These are phyloP conservation scores for Phalangium opilio DNA, from an alignment of 2,888 invertebrate species.

Conservation along the genomic window DNA sequence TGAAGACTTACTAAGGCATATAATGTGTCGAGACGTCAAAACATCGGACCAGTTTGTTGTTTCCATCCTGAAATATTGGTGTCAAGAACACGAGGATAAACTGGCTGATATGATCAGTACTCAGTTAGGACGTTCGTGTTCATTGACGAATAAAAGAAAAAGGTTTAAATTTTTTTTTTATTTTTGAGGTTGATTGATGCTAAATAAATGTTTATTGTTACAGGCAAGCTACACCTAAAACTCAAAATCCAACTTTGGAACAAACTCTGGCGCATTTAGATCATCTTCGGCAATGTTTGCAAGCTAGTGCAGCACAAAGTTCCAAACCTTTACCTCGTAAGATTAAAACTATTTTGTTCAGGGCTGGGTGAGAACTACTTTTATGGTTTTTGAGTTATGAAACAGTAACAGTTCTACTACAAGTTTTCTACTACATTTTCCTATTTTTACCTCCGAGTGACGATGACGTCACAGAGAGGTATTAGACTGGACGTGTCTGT, in stretches of 20 bases:
- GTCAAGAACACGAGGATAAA: conserved; percentile 28
- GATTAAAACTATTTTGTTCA: too few species aligned
- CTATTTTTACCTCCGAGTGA: too few species aligned
- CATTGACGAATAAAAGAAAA: conserved; percentile 17
- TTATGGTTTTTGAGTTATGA: too few species aligned
- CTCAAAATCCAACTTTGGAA: conserved; percentile 39
- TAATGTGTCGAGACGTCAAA: conserved; percentile 34
- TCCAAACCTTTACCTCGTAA: conserved; percentile 7
- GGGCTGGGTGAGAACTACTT: too few species aligned
- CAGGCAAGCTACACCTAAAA: conserved; percentile 19
- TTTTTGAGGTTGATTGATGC: neutral
- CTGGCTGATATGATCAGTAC: conserved; percentile 20
- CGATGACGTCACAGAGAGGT: too few species aligned
- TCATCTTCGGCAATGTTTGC: conserved; percentile 46
- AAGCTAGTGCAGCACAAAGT: neutral
- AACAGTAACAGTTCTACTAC: too few species aligned
- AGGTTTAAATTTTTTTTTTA: conserved; percentile 15
- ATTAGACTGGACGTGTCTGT: too few species aligned
- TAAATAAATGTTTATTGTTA: too few species aligned
- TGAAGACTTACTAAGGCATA: conserved; percentile 31
- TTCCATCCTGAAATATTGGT: conserved; percentile 84
- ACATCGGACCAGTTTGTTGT: conserved; percentile 58
- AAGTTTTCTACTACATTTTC: too few species aligned
- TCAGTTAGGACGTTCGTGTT: conserved; percentile 17
- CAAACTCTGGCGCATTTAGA: conserved; percentile 84